phyloP scores from a whole-genome alignment of 2,113 vertebrate genomes.

The Pantherophis guttatus region DNA sequence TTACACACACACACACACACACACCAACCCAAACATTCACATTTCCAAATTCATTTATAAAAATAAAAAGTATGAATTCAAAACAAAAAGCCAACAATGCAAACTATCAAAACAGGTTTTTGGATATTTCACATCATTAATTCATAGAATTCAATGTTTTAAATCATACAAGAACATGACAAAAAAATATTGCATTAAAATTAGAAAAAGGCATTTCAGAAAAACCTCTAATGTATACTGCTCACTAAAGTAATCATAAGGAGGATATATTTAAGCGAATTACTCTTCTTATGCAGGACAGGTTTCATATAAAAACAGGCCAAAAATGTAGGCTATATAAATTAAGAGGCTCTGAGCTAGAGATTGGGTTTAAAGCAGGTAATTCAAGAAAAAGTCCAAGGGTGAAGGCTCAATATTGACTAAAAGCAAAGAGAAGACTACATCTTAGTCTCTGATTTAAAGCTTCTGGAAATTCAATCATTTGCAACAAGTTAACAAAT shows the following conservation, averaged over 20 bases:
- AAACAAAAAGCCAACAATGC: not conserved
- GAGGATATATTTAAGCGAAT: not conserved
- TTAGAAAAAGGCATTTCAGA: not conserved
- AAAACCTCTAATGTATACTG: not conserved
- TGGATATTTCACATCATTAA: not conserved
- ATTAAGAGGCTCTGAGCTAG: not conserved
- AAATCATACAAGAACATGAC: not conserved
- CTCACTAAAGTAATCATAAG: not conserved
- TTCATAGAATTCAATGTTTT: not conserved
- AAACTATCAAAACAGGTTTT: not conserved
- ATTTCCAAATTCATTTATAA: not conserved
- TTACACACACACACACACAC: not conserved
- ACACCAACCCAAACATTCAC: not conserved
- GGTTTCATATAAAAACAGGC: not conserved
- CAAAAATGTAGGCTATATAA: not conserved
- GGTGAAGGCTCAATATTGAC: not conserved
- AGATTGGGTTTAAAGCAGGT: not conserved
- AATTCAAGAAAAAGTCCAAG: not conserved
- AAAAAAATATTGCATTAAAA: not conserved
- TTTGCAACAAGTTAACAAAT: not conserved
- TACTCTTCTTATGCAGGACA: not conserved
- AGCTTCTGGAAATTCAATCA: not conserved
- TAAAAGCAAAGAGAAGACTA: not conserved
- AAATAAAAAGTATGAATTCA: not conserved
- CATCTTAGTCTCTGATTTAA: not conserved